Evolutionary conservation across 2,113 vertebrate species (phyloP).

Genomic region (Ramphastos sulfuratus): DNA sequence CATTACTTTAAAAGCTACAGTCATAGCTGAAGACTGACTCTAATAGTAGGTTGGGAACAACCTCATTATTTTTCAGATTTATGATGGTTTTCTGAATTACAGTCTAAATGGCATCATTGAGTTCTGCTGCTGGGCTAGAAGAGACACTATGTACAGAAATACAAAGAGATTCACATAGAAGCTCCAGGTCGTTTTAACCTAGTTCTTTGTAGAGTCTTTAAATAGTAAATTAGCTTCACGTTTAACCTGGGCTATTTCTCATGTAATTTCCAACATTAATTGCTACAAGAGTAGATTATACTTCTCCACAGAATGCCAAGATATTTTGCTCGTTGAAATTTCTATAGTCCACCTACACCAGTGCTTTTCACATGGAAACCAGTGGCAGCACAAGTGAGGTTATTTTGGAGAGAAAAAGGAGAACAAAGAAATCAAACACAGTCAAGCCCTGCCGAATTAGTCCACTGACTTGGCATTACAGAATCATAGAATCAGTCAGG

Average conservation of each 20-base stretch:
- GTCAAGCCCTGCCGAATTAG: conserved; percentile 58
- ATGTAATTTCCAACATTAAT: neutral
- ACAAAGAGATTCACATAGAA: neutral
- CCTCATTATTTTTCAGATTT: neutral
- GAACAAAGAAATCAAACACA: neutral
- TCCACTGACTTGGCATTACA: conserved; percentile 28
- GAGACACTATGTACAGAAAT: neutral
- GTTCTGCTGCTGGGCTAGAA: neutral
- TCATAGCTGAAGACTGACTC: neutral
- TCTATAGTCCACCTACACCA: neutral
- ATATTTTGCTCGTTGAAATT: neutral
- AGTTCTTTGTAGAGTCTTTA: conserved; percentile 1
- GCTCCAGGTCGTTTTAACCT: neutral
- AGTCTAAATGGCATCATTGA: neutral
- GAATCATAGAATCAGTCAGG: too few species aligned
- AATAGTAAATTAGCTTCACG: neutral
- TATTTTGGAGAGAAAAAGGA: neutral
- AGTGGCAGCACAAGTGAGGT: neutral
- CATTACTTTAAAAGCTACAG: neutral
- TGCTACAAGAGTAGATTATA: neutral
- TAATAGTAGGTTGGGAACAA: neutral
- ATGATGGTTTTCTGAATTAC: neutral
- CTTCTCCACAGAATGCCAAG: neutral
- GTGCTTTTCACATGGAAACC: neutral
- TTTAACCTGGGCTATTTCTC: neutral